Conservation (phyloP, 53 echinoderm and acorn worm genomes). For the Temnopleurus reevesii region DNA sequence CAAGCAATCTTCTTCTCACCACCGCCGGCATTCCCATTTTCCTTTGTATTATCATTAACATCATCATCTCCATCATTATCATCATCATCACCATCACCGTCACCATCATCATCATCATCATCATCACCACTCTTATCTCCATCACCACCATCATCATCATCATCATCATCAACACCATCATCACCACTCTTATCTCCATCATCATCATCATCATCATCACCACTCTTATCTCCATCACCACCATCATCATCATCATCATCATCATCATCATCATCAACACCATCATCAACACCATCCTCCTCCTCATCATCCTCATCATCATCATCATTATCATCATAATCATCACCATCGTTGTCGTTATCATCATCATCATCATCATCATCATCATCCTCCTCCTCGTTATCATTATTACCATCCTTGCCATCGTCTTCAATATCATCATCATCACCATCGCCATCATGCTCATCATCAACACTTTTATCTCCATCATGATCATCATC, state of each 20-base stretch:
- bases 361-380: too few species aligned
- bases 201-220: not conserved
- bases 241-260: not conserved
- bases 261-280: not conserved
- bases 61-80: not conserved
- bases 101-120: not conserved
- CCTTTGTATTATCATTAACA: too few species aligned
- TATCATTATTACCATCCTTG: too few species aligned
- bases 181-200: not conserved
- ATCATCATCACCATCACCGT: not conserved
- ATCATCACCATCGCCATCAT: too few species aligned
- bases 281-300: too few species aligned
- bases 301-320: too few species aligned
- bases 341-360: too few species aligned
- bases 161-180: not conserved
- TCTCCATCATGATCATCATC: too few species aligned
- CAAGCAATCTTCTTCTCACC: constrained; percentile 91
- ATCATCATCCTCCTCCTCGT: too few species aligned
- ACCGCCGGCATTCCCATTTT: constrained; percentile 85
- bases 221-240: not conserved
- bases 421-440: too few species aligned
- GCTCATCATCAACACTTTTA: too few species aligned
- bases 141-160: not conserved
- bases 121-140: not conserved
- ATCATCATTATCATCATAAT: too few species aligned